Base-by-base conservation (phyloP, 2,888 invertebrate genomes). In the Seladonia tumulorum region DNA sequence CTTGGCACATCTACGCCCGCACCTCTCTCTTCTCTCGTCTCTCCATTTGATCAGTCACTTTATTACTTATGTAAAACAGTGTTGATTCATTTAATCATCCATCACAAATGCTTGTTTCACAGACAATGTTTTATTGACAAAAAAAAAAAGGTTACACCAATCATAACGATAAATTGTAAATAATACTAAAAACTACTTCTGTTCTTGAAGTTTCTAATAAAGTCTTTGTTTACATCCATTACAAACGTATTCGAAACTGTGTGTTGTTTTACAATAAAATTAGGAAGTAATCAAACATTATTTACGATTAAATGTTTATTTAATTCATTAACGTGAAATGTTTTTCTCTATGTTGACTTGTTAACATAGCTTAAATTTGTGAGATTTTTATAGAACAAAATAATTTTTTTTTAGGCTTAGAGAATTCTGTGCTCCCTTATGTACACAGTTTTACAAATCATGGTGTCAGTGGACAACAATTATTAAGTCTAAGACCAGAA, bases 401-500 rank as follows among this genome's bases (percentile, higher is more conserved):
- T 18, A 49, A 68, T 81, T 74, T 79, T 72, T 80, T 95, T 94
- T 80, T 93, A 98, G 98, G 98, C 91, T 95, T 98, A 93, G 98
- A 98, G 93, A 97, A 97, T 94, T 96, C 97, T 85, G 97, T 98
- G 94, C 96, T 97, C 87, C 97, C 97, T 87, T 99, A 99, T 95
- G 97, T 97, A 85, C 97, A 97, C 92, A 97, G 96, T 89, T 98
- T 99, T 95, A 96, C 97, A 82, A 97, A 97, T 94, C 97, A 98
- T 93, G 97, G 97, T 86, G 97, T 99, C 68, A 97, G 97, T 93
- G 99, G 99, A 12, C 96, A 97, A 91, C 97, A 97, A 92, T 96
- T 99, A 93, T 96, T 99, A 90, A 97, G 97, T 94, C 96, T 99
- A 92, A 97, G 98, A 83, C 97, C 98, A 76, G 98, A 98, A 94